A percentile compares a stretch with the other conserved stretches of the same genome.
These are phyloP conservation scores for Tachypleus tridentatus DNA, from an alignment of 1,140 invertebrate genomes.

Conservation along the genomic window DNA sequence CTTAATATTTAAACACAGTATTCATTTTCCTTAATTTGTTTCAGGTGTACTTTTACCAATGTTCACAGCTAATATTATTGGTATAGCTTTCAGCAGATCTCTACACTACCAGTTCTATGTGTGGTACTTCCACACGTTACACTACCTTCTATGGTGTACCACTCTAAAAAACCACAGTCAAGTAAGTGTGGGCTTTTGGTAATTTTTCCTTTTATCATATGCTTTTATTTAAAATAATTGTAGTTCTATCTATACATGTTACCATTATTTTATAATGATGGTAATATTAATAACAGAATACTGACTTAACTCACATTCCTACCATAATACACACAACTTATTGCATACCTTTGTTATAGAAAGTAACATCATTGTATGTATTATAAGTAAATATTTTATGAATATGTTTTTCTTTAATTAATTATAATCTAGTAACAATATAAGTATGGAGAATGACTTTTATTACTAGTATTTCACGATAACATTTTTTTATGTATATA, in stretches of 20 bases:
- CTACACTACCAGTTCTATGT: slow-evolving; percentile 99
- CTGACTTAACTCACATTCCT: background rate
- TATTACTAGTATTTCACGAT: too few species aligned
- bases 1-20: too few species aligned
- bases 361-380: too few species aligned
- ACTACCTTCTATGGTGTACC: slow-evolving; percentile 71
- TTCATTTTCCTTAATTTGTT: slow-evolving; percentile 4
- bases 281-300: too few species aligned
- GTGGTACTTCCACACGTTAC: slow-evolving; percentile 97
- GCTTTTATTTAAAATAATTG: background rate
- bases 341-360: too few species aligned
- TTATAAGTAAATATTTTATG: too few species aligned
- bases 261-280: background rate
- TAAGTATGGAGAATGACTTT: too few species aligned
- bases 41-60: slow-evolving; percentile 66
- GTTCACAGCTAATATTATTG: slow-evolving; percentile 84
- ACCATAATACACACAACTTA: too few species aligned
- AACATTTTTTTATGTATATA: too few species aligned
- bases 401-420: too few species aligned
- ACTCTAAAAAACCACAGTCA: slow-evolving; percentile 37
- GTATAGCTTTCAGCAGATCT: slow-evolving; percentile 77
- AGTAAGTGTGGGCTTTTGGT: slow-evolving; percentile 26
- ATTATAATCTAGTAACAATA: too few species aligned
- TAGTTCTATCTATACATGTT: background rate
- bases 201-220: background rate